These are phyloP conservation scores for Drosophila prosaltans DNA, from an alignment of 1,140 invertebrate genomes.

Conservation along the genomic window DNA sequence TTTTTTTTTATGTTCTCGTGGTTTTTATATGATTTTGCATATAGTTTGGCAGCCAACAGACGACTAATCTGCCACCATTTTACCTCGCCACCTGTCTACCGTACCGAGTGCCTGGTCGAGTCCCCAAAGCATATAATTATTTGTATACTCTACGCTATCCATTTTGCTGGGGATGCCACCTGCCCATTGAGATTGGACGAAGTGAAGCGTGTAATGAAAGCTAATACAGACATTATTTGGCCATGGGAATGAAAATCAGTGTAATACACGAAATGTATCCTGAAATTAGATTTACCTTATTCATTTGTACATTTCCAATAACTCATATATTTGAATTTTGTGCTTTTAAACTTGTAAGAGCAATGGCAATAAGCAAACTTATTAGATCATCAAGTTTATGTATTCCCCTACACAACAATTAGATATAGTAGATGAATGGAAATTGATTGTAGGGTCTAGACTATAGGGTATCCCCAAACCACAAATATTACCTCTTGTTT, in stretches of 20 bases:
- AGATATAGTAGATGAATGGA: neutral
- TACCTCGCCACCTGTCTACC: conserved; percentile 54
- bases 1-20: conserved; percentile 44
- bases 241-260: neutral
- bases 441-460: neutral
- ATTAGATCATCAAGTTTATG: too few relatives aligned
- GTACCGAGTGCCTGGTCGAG: conserved; percentile 9
- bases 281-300: too few relatives aligned
- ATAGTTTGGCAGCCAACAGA: conserved; percentile 58
- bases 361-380: too few relatives aligned
- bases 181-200: conserved; percentile 14
- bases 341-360: too few relatives aligned
- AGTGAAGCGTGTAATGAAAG: conserved; percentile 5
- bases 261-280: neutral
- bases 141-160: conserved; percentile 22
- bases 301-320: too few relatives aligned
- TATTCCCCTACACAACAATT: neutral
- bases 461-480: neutral
- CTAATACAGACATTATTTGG: neutral
- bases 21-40: conserved; percentile 27
- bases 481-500: neutral
- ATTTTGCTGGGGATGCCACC: conserved; percentile 13
- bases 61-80: conserved; percentile 63
- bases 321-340: too few relatives aligned
- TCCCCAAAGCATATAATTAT: conserved; percentile 47